phyloP scores from a whole-genome alignment of 2,797 vertebrate genomes.

The Ataeniobius toweri region DNA sequence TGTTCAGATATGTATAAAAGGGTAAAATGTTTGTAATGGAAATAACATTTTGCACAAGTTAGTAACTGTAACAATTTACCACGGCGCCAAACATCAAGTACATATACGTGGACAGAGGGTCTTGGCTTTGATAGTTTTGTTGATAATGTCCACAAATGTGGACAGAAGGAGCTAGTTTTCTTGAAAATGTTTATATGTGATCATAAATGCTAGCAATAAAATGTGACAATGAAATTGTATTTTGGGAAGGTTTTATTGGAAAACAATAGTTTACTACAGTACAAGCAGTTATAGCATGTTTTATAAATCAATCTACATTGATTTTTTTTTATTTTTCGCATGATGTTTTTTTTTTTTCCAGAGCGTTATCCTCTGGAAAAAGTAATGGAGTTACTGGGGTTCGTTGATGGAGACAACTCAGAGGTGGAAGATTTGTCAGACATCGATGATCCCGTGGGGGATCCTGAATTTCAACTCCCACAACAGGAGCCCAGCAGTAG shows the following conservation, averaged over 20 bases:
- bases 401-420: slow-evolving; percentile 8
- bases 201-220: slow-evolving; percentile 13
- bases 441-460: background rate
- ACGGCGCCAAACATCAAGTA: background rate
- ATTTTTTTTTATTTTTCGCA: background rate
- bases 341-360: background rate
- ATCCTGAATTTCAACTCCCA: slow-evolving; percentile 9
- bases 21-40: background rate
- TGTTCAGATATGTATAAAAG: background rate
- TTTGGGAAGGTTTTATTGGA: background rate
- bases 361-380: background rate
- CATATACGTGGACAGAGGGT: background rate
- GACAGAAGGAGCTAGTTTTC: background rate
- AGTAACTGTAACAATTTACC: background rate
- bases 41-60: background rate
- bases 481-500: background rate
- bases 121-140: background rate
- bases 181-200: background rate
- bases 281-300: slow-evolving; percentile 1
- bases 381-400: background rate
- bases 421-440: background rate
- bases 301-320: slow-evolving; percentile 3
- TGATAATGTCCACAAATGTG: background rate
- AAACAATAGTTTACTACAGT: background rate
- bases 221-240: background rate